These are phyloP conservation scores for Dendrocincla fuliginosa DNA, from an alignment of 2,797 vertebrate species.

Conservation along the genomic window DNA sequence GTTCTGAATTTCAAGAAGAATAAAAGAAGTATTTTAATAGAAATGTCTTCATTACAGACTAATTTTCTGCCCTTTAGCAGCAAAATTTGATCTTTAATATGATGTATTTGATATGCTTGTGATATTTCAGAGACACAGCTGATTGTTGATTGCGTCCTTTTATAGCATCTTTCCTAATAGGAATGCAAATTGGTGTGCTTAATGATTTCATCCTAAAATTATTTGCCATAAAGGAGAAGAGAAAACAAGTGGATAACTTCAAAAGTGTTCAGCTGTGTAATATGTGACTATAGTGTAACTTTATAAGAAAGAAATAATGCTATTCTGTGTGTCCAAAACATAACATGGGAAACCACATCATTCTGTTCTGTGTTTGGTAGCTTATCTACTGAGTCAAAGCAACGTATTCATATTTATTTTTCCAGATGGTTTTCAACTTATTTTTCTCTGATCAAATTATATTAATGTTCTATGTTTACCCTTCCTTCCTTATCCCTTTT, in stretches of 20 bases:
- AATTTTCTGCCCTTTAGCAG: not conserved
- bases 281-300: not conserved
- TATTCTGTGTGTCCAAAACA: not conserved
- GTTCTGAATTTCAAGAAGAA: not conserved
- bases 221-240: not conserved
- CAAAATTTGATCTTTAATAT: not conserved
- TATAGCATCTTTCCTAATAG: not conserved
- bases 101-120: not conserved
- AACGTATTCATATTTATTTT: constrained; percentile 19
- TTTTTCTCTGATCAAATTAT: constrained; percentile 56
- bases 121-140: not conserved
- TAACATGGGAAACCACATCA: not conserved
- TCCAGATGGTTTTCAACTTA: constrained; percentile 48
- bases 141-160: not conserved
- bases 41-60: not conserved
- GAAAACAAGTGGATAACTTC: not conserved
- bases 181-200: not conserved
- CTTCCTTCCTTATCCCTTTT: constrained; percentile 64
- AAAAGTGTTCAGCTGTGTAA: not conserved
- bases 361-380: not conserved
- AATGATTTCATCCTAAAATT: not conserved
- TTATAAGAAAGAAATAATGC: not conserved
- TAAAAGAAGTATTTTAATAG: not conserved
- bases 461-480: constrained; percentile 72
- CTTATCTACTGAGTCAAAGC: constrained; percentile 5